A percentile compares a stretch with the other conserved stretches of the same genome.
Evolutionary conservation across 2,888 invertebrate genomes (phyloP).

Genomic region (Augochlorella aurata): DNA sequence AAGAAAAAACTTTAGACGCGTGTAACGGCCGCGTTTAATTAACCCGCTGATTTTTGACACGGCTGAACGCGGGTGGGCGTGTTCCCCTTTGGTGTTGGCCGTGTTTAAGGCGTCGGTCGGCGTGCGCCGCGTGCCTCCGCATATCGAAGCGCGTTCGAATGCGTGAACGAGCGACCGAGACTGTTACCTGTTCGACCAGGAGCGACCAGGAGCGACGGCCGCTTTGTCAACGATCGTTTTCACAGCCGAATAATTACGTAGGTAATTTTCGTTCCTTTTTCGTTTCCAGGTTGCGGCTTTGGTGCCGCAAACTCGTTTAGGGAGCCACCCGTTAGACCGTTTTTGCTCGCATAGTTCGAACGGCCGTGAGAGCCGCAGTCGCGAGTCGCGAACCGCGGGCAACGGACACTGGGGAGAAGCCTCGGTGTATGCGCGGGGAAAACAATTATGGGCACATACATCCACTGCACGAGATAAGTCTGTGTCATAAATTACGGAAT

Average conservation of each 20-base stretch:
- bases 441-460: slow-evolving; percentile 67
- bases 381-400: background rate
- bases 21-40: slow-evolving; percentile 15
- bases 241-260: background rate
- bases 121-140: slow-evolving; percentile 57
- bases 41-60: slow-evolving; percentile 33
- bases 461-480: slow-evolving; percentile 68
- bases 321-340: background rate
- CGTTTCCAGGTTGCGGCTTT: background rate
- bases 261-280: background rate
- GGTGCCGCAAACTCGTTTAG: background rate
- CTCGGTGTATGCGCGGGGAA: slow-evolving; percentile 37
- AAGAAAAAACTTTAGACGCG: slow-evolving; percentile 22
- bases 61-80: background rate
- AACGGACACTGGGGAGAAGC: background rate
- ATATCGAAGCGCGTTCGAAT: slow-evolving; percentile 52
- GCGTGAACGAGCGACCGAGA: slow-evolving; percentile 13
- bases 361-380: slow-evolving; percentile 35
- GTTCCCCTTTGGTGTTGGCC: slow-evolving; percentile 27
- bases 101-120: slow-evolving; percentile 60
- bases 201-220: background rate
- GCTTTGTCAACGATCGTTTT: background rate
- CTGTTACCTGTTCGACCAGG: background rate
- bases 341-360: slow-evolving; percentile 22
- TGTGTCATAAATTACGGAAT: slow-evolving; percentile 75